Evolutionary conservation across 2,797 vertebrate genomes (phyloP), one percentile per base, ranked within the genome.

Genomic region (Merluccius polli): DNA sequence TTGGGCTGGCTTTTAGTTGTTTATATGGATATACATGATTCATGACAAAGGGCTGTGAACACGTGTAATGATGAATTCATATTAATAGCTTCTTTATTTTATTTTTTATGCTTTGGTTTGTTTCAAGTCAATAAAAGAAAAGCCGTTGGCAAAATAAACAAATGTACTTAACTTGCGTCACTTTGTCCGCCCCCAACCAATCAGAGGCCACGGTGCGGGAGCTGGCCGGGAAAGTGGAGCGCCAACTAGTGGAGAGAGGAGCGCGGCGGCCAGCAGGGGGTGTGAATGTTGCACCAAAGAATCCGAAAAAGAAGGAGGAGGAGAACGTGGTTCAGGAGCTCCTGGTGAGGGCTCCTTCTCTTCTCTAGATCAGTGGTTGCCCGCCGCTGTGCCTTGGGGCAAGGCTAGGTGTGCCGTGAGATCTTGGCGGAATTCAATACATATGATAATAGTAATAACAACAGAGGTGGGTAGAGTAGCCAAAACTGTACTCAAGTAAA

Each of bases 191-290:
- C 79, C 32, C 8, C 35, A 11, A 65, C 48, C 3, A 78, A 75
- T 15, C 31, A 93, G 91, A 89, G 32, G 86, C 83, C 75, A 84
- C 78, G 70, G 85, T 93, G 38, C 88, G 35, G 10, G 84, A 89
- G 41, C 59, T 93, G 33, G 83, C 79, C 30, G 84, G 80, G 78
- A 91, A 81, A 75, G 75, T 93, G 78, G 89, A 93, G 79, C 88
- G 81, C 78, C 88, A 92, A 80, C 79, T 90, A 59, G 68, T 83
- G n/a, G 87, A 87, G 11, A 85, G 86, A 78, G 27, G 15, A 0
- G 72, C 69, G 0, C 91, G 87, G 81, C 92, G 82, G 75, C 91
- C 93, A 85, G 82, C 77, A 85, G 93, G 92, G 81, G 92, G 90
- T 63, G 76, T 92, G 9, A 90, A 88, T 76, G 12, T 91, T 44